Conservation (phyloP, 1,140 invertebrate genomes). For the Sitobion miscanthi region DNA sequence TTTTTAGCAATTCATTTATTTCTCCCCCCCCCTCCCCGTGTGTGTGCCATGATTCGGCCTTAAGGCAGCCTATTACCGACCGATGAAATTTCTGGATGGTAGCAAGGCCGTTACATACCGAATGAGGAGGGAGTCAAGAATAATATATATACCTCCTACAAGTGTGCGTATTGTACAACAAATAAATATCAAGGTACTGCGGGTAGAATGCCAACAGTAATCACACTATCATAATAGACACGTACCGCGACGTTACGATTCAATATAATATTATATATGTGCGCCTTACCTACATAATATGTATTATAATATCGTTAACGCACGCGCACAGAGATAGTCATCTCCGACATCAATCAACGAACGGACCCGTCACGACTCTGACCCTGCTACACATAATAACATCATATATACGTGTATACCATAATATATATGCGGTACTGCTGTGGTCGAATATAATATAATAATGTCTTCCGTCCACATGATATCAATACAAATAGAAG, state of each 20-base stretch:
- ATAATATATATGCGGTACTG: neutral
- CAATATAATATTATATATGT: neutral
- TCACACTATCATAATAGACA: neutral
- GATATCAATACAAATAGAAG: neutral
- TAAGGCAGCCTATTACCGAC: too few relatives aligned
- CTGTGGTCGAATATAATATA: neutral
- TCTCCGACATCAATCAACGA: slow-evolving; percentile 55
- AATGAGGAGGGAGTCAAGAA: too few relatives aligned
- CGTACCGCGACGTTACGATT: neutral
- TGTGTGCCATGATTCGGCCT: too few relatives aligned
- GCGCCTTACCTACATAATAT: neutral
- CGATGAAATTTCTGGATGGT: too few relatives aligned
- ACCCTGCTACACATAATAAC: neutral
- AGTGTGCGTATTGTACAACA: too few relatives aligned
- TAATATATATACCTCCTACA: too few relatives aligned
- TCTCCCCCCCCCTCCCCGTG: too few relatives aligned
- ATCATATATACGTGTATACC: too few relatives aligned
- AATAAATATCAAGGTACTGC: too few relatives aligned
- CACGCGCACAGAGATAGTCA: neutral
- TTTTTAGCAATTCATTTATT: too few relatives aligned
- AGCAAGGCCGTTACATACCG: too few relatives aligned
- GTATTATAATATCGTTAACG: slow-evolving; percentile 16
- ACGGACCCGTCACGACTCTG: slow-evolving; percentile 24
- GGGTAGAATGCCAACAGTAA: neutral
- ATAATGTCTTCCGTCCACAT: neutral